A percentile compares a stretch with the other conserved stretches of the same genome.
These are phyloP conservation scores for Lasioglossum morio DNA, from an alignment of 2,888 invertebrate genomes.

Conservation along the genomic window DNA sequence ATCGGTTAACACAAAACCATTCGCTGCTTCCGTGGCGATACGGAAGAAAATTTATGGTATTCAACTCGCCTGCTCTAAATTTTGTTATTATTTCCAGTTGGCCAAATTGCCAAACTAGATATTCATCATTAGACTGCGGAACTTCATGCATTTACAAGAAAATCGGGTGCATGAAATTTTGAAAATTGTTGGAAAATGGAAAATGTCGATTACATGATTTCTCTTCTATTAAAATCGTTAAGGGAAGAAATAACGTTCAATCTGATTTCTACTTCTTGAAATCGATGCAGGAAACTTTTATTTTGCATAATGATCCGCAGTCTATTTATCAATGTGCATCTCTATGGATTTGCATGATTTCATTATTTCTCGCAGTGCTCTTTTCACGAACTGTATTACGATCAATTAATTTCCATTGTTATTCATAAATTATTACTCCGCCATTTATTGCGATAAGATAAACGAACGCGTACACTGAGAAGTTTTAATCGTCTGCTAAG, in stretches of 20 bases:
- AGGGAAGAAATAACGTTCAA: no score
- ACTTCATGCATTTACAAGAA: no score
- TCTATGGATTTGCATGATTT: not conserved
- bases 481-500: not conserved
- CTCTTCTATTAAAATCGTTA: no score
- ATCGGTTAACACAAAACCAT: conserved; percentile 26
- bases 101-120: not conserved
- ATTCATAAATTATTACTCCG: no score
- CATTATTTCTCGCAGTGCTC: not conserved
- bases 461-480: not conserved
- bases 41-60: not conserved
- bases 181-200: no score
- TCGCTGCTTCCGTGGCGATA: not conserved
- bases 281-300: no score
- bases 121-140: not conserved
- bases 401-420: no score
- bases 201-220: no score
- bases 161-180: no score
- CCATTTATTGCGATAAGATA: not conserved
- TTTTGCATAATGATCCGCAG: no score
- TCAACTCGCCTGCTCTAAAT: not conserved
- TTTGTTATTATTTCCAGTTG: not conserved
- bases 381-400: no score
- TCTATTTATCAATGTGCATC: not conserved
- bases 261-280: no score